Conservation (phyloP, 2,888 invertebrate species). For the Lasioglossum leucozonium region DNA sequence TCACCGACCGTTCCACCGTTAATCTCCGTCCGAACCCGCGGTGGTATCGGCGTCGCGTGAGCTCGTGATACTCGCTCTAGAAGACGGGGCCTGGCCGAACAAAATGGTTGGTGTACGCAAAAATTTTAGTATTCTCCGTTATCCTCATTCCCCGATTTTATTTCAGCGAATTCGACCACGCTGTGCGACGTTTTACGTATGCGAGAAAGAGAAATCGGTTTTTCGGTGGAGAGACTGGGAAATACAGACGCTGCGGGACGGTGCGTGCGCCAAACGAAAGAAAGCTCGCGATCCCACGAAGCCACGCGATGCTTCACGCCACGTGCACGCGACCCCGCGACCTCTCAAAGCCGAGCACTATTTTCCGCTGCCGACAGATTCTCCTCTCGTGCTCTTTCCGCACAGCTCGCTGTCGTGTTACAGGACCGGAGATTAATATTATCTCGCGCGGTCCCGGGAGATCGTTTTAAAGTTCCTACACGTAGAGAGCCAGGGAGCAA, state of each 20-base stretch:
- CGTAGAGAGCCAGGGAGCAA: constrained; percentile 36
- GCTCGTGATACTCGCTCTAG: not conserved
- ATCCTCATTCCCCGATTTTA: too few relatives aligned
- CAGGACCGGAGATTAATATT: constrained; percentile 76
- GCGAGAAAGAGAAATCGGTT: not conserved
- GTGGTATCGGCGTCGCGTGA: constrained; percentile 25
- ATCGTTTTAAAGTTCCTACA: constrained; percentile 50
- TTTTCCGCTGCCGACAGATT: constrained; percentile 66
- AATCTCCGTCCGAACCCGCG: constrained; percentile 1
- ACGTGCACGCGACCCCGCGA: constrained; percentile 73
- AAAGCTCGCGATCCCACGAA: constrained; percentile 75
- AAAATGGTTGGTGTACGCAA: too few relatives aligned
- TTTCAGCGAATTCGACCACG: too few relatives aligned
- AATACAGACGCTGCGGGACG: not conserved
- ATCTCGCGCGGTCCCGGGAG: constrained; percentile 63
- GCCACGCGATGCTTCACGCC: constrained; percentile 78
- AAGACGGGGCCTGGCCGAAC: not conserved
- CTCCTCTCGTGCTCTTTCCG: constrained; percentile 30
- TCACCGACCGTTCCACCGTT: not conserved
- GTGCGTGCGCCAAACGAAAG: constrained; percentile 36
- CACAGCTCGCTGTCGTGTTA: constrained; percentile 59
- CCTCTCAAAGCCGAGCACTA: constrained; percentile 73
- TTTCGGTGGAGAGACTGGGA: not conserved
- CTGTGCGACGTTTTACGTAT: too few relatives aligned
- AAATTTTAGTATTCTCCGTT: too few relatives aligned